Percentiles rank a stretch among this genome's conserved stretches.
Evolutionary conservation across 2,113 vertebrate genomes (phyloP).

Genomic region (Malurus cyaneus): DNA sequence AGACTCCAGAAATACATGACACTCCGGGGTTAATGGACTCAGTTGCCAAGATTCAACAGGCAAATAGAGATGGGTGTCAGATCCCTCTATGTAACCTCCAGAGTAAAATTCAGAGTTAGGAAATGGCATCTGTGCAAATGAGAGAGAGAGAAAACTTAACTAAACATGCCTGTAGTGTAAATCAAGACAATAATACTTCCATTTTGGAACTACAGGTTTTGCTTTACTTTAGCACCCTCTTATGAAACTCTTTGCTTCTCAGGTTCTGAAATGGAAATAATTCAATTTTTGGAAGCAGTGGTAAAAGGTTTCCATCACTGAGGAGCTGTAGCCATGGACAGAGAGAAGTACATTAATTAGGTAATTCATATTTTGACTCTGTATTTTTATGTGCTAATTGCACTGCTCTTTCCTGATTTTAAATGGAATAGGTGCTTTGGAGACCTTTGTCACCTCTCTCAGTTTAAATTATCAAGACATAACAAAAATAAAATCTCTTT

Average conservation of each 20-base stretch:
- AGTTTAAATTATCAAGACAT: background rate
- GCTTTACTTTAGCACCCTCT: background rate
- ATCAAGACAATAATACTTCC: background rate
- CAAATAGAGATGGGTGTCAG: slow-evolving; percentile 61
- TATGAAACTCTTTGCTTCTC: background rate
- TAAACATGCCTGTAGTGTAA: slow-evolving; percentile 7
- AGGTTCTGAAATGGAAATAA: background rate
- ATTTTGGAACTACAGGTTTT: background rate
- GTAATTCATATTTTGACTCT: background rate
- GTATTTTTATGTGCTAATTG: background rate
- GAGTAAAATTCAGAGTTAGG: slow-evolving; percentile 17
- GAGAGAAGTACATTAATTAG: background rate
- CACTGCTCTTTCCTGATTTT: background rate
- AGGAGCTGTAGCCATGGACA: background rate
- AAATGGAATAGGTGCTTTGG: background rate
- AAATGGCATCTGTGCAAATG: slow-evolving; percentile 33
- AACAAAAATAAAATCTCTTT: background rate
- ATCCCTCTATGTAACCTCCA: slow-evolving; percentile 2
- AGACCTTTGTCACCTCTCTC: background rate
- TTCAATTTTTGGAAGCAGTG: background rate
- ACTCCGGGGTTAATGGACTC: background rate
- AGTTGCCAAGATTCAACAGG: slow-evolving; percentile 18
- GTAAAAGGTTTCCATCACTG: background rate
- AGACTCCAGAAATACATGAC: background rate
- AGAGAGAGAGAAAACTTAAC: slow-evolving; percentile 56